phyloP scores from a whole-genome alignment of 2,113 vertebrate species.

The Heloderma charlesbogerti region DNA sequence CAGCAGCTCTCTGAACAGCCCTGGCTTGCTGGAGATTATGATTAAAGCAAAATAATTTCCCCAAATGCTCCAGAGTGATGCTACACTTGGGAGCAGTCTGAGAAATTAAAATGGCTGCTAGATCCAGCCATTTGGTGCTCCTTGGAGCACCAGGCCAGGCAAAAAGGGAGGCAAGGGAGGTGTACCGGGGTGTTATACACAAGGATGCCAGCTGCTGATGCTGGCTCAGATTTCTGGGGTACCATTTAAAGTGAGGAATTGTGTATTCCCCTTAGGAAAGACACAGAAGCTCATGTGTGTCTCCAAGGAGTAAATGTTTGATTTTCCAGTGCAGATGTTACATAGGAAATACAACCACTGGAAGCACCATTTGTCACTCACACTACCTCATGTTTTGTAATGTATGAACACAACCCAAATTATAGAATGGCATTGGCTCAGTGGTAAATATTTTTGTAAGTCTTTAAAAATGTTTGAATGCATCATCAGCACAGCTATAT shows the following conservation, averaged over 20 bases:
- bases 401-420: not conserved
- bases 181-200: not conserved
- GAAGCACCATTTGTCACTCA: not conserved
- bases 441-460: not conserved
- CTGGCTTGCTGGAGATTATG: too few species aligned
- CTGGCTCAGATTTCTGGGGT: not conserved
- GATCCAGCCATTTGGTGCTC: too few species aligned
- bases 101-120: too few species aligned
- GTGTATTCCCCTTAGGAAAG: not conserved
- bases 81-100: too few species aligned
- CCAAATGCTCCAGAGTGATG: too few species aligned
- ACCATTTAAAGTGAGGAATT: not conserved
- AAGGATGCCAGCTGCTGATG: not conserved
- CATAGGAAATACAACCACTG: not conserved
- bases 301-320: not conserved
- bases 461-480: not conserved
- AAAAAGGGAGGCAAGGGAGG: not conserved
- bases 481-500: not conserved
- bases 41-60: too few species aligned
- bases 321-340: not conserved
- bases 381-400: not conserved
- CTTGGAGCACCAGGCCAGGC: not conserved
- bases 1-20: too few species aligned
- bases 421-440: not conserved
- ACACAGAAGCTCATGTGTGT: not conserved